Evolutionary conservation across 2,888 invertebrate species (phyloP), one percentile per base, ranked within the genome.

Genomic region (Bombylius major): DNA sequence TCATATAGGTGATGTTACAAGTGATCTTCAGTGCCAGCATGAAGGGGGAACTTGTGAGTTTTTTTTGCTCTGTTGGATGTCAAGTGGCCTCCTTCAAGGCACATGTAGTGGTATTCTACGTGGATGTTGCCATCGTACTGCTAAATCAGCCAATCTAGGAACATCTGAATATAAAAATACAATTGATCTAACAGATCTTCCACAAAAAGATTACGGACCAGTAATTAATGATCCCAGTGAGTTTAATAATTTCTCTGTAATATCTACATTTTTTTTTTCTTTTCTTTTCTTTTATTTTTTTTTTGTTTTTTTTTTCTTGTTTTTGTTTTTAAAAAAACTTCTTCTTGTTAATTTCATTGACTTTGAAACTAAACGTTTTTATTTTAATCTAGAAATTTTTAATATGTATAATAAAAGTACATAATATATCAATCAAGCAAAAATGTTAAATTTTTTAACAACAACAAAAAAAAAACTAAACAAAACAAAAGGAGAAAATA

Each of bases 41-140:
- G 72, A 74, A 50, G 89, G 87, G 58, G 85, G 88, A 56, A 86
- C 84, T 62, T 93, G 93, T 74, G 91, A 92, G 75, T 91, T 92
- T 78, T 91, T 92, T 79, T 80, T 92, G 68, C 83, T 87, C 75
- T 93, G 92, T 77, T 93, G 92, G 92, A 83, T 92, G 81, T 82
- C 87, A 59, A 89, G 90, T 64, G 92, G 92, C 58, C 79, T 90
- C 57, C 78, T 92, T 68, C 90, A 91, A 67, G 89, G 89, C 62
- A 82, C 88, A 62, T 93, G 92, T 73, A 84, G 85, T 63, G 84
- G 87, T 61, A 78, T 92, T 62, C 79, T 92, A 64, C 87, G 84
- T 70, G 90, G 90, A 62, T 93, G 92, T 80, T 93, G 92, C 75
- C 87, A 87, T 70, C 84, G 88, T 73, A 79, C 81, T 57, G 82